Percentiles rank a stretch among this genome's conserved stretches.
Conservation (phyloP, 1,140 invertebrate species). For the Caenorhabditis remanei region DNA sequence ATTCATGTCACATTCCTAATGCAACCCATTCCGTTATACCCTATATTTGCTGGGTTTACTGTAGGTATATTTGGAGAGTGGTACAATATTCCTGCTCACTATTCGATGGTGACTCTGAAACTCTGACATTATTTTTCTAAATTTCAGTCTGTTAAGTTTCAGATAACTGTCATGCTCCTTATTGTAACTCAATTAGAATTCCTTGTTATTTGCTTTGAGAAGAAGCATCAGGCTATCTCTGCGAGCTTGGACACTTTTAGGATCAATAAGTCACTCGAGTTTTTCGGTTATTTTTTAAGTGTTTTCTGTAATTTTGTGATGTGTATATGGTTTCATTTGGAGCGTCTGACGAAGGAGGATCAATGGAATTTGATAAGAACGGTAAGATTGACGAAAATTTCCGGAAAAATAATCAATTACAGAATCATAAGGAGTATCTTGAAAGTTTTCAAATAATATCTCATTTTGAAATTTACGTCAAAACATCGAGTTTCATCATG, state of each 20-base stretch:
- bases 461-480: neutral
- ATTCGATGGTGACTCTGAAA: neutral
- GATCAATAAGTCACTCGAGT: neutral
- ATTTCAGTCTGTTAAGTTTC: neutral
- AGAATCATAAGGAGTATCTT: neutral
- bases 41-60: neutral
- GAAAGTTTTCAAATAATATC: neutral
- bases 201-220: neutral
- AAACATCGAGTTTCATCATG: neutral
- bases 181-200: neutral
- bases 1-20: neutral
- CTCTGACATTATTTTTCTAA: neutral
- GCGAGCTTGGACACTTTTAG: neutral
- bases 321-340: neutral
- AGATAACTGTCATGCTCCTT: neutral
- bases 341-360: neutral
- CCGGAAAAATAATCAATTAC: neutral
- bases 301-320: neutral
- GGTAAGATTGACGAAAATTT: slow-evolving; percentile 16
- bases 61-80: neutral
- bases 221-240: neutral
- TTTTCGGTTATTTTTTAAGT: neutral
- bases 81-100: neutral
- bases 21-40: slow-evolving; percentile 10
- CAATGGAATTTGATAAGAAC: neutral